Percentiles rank a stretch among this genome's conserved stretches.
Conservation (phyloP, 2,113 vertebrate species). For the Tenrec ecaudatus region DNA sequence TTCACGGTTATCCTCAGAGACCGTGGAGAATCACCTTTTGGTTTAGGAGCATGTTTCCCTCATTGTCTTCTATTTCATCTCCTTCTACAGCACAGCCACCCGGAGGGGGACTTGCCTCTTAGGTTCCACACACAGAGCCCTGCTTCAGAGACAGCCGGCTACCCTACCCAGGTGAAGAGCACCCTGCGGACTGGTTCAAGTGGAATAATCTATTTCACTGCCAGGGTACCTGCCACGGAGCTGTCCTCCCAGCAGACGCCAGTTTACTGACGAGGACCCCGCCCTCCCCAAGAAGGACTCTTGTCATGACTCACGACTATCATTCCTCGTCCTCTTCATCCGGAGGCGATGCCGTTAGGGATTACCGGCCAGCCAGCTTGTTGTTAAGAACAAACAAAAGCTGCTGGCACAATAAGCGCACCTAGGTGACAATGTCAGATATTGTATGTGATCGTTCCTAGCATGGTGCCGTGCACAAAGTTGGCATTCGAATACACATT, state of each 20-base stretch:
- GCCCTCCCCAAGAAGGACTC: not conserved
- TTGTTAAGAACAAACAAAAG: not conserved
- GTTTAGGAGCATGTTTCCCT: not conserved
- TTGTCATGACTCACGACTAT: not conserved
- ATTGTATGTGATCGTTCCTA: not conserved
- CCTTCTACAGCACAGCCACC: not conserved
- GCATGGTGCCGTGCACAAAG: not conserved
- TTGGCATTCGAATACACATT: not conserved
- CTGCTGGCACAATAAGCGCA: not conserved
- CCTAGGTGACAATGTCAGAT: not conserved
- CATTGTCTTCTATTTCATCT: not conserved
- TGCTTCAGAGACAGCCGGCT: not conserved
- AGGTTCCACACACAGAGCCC: not conserved
- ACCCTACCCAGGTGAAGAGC: not conserved
- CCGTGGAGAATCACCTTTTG: not conserved
- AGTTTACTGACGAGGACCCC: not conserved
- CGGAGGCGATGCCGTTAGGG: not conserved
- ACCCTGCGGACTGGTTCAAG: not conserved
- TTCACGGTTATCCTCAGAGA: not conserved
- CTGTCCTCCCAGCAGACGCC: too few species aligned
- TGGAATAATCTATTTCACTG: not conserved
- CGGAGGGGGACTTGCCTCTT: not conserved
- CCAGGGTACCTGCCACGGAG: not conserved
- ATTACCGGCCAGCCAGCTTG: slow-evolving; percentile 17
- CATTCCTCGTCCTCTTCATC: not conserved